Percentiles rank a stretch among this genome's conserved stretches.
Evolutionary conservation across 2,113 vertebrate species (phyloP).

Genomic region (Puma concolor): DNA sequence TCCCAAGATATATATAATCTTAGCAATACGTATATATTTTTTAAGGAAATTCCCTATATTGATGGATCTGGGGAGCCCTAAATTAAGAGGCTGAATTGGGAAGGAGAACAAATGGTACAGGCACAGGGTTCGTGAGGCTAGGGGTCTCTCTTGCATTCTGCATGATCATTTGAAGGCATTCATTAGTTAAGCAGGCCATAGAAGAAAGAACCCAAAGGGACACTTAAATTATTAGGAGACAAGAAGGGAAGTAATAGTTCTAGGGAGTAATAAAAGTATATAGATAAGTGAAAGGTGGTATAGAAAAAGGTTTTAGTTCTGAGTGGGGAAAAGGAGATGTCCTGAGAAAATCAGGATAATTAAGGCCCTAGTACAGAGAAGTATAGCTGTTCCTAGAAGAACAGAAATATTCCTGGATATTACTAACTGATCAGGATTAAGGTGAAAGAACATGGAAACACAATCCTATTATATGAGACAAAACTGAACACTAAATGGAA

Average conservation of each 20-base stretch:
- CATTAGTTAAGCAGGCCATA: fast-evolving
- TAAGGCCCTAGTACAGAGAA: background rate
- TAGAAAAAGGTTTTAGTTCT: background rate
- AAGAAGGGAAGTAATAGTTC: background rate
- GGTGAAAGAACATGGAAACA: background rate
- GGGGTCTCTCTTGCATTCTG: background rate
- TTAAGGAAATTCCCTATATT: background rate
- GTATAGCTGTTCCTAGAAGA: background rate
- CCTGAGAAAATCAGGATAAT: background rate
- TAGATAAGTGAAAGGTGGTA: background rate
- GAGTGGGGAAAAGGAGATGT: background rate
- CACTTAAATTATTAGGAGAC: background rate
- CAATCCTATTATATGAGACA: background rate
- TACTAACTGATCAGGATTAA: background rate
- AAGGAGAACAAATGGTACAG: background rate
- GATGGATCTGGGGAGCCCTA: fast-evolving
- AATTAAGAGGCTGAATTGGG: background rate
- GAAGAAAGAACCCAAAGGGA: background rate
- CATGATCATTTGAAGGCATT: background rate
- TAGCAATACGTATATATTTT: background rate
- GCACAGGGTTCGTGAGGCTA: no score
- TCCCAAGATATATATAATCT: background rate
- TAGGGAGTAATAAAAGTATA: background rate
- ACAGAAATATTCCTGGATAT: background rate
- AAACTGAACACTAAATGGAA: background rate